Percentiles rank a stretch among this genome's conserved stretches.
phyloP scores from a whole-genome alignment of 92 coral and sea anemone genomes.

The Pocillopora grandis region DNA sequence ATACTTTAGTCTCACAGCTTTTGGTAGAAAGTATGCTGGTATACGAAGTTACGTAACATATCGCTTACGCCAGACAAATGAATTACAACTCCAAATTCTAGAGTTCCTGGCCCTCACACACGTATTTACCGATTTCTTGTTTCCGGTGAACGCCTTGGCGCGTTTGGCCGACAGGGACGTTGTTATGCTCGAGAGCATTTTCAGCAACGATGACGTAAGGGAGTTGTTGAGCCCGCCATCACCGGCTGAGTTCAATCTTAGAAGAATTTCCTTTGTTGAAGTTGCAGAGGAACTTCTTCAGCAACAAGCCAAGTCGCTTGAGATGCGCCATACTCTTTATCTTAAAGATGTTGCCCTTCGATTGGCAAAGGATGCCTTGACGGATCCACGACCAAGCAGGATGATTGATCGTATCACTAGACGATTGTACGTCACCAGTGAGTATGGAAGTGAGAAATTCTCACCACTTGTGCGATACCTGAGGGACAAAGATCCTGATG shows the following conservation, averaged over 20 bases:
- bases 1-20: conserved; percentile 69
- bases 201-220: conserved; percentile 58
- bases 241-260: conserved; percentile 45
- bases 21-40: conserved; percentile 64
- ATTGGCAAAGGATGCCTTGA: conserved; percentile 67
- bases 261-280: conserved; percentile 79
- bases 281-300: conserved; percentile 80
- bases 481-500: conserved; percentile 48
- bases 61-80: conserved; percentile 61
- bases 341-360: conserved; percentile 67
- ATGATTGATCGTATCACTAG: conserved; percentile 75
- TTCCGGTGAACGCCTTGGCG: conserved; percentile 74
- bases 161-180: conserved; percentile 37
- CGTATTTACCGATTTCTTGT: conserved; percentile 61
- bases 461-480: conserved; percentile 74
- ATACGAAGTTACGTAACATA: conserved; percentile 52
- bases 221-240: conserved; percentile 74
- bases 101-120: conserved; percentile 71
- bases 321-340: conserved; percentile 24
- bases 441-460: conserved; percentile 76
- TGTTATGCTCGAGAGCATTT: conserved; percentile 64
- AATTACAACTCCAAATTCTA: conserved; percentile 58
- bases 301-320: conserved; percentile 42
- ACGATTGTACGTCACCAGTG: conserved; percentile 79
- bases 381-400: conserved; percentile 57